These are phyloP conservation scores for Dysidea cf. avara DNA, from an alignment of 37 sponge, comb jelly and placozoan species.

Conservation along the genomic window DNA sequence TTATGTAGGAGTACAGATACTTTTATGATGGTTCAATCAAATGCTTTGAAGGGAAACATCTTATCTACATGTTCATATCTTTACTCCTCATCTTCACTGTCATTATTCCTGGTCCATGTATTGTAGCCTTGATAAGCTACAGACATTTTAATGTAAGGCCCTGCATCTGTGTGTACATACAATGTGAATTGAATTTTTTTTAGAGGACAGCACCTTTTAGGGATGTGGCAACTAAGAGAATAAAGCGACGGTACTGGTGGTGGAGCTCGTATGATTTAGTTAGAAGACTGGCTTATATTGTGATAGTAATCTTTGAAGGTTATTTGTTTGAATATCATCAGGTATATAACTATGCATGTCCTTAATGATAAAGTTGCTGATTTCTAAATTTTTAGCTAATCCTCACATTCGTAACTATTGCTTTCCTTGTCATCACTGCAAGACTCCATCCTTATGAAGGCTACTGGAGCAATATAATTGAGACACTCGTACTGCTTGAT, in stretches of 20 bases:
- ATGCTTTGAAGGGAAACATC: no score
- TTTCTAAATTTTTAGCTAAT: no score
- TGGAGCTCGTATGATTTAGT: constrained; percentile 22
- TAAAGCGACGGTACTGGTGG: not conserved
- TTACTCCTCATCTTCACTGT: no score
- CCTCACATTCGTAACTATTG: not conserved
- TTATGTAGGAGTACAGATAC: not conserved
- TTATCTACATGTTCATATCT: no score
- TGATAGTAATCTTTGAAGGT: not conserved
- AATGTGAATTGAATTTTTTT: no score
- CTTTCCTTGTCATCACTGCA: constrained; percentile 10
- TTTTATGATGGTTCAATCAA: constrained; percentile 21
- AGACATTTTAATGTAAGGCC: no score
- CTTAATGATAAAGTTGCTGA: no score
- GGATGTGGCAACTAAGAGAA: constrained; percentile 14
- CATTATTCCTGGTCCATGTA: no score
- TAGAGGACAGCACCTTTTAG: constrained; percentile 19
- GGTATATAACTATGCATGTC: no score
- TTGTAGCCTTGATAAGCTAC: no score
- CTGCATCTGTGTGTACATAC: no score
- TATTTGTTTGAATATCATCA: no score
- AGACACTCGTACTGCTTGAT: constrained; percentile 37
- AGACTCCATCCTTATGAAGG: constrained; percentile 28
- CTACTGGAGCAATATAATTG: constrained; percentile 23
- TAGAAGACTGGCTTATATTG: constrained; percentile 4